These are phyloP conservation scores for Aspidiotus destructor DNA, from an alignment of 2,888 invertebrate species.

Conservation along the genomic window DNA sequence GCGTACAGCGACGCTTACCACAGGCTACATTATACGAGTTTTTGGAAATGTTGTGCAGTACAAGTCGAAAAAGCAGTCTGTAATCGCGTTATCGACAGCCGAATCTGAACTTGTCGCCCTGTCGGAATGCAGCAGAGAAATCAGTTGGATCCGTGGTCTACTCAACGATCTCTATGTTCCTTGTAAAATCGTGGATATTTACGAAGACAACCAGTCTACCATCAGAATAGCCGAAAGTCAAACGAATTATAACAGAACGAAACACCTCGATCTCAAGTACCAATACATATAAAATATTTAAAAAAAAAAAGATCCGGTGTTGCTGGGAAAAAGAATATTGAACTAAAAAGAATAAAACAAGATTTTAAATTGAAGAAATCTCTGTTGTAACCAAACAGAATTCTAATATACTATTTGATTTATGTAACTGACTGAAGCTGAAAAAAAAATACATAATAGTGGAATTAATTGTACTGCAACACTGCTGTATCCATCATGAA, in stretches of 20 bases:
- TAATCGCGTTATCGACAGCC: neutral
- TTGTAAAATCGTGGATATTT: neutral
- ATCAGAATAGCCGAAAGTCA: neutral
- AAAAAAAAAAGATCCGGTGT: too few species aligned
- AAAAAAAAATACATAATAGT: too few species aligned
- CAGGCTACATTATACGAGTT: neutral
- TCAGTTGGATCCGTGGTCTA: neutral
- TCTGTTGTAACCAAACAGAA: too few species aligned
- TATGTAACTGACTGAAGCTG: too few species aligned
- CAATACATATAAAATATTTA: neutral
- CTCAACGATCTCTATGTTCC: neutral
- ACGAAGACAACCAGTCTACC: neutral
- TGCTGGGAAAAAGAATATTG: too few species aligned
- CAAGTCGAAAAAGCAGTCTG: neutral
- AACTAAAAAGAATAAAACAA: too few species aligned
- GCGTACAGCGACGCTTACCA: conserved; percentile 10
- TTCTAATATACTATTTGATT: too few species aligned
- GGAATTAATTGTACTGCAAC: too few species aligned
- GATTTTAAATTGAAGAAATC: too few species aligned
- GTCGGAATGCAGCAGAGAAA: neutral
- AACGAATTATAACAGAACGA: neutral
- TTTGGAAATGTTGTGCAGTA: neutral
- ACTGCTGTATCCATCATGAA: too few species aligned
- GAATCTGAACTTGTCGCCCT: conserved; percentile 7
- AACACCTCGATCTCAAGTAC: neutral